Base-by-base conservation (phyloP, 1,140 invertebrate genomes). In the Magallana angulata region DNA sequence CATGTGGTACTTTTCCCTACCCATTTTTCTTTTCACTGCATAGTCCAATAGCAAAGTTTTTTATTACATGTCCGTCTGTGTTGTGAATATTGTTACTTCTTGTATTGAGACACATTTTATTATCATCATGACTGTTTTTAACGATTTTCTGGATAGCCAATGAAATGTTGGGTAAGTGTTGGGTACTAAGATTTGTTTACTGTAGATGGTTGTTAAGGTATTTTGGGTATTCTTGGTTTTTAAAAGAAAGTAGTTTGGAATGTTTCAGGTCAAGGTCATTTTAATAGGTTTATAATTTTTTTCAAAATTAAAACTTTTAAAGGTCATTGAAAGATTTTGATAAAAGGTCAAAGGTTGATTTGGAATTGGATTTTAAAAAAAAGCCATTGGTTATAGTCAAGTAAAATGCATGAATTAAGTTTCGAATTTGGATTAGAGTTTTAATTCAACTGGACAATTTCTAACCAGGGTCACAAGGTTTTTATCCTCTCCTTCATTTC, bases 1-100 rank as follows among this genome's bases (percentile, higher is more conserved):
- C 80, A 68, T 36, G 84, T 85, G 62, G 84, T 85, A 68, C 68
- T 85, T 57, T 36, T 24, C 68, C 30, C 1, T 85, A 76, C 24
- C 7, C 68, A 76, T 30, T 48, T 48, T 48, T 48, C 36, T 48
- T 48, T 62, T n/a, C 68, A 76, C 68, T 36, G 68, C 30, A 76
- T 76, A 30, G 24, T 36, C 68, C 24, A 30, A 24, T 76, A 76
- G 68, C 12, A 71, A 76, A 76, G 24, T 36, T 76, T 24, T 76
- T 30, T 76, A 36, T 36, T 76, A 68, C 36, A 12, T 76, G 18
- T 71, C 24, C 36, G 24, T 76, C 8, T 76, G 36, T 76, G 68
- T 76, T 76, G 68, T 76, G 68, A 30, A 76, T 24, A 30, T 30
- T 76, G 18, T 76, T 76, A 11, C 24, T 11, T 76, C 68, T 30